These are phyloP conservation scores for Apus apus DNA, from an alignment of 2,113 vertebrate genomes.

Conservation along the genomic window DNA sequence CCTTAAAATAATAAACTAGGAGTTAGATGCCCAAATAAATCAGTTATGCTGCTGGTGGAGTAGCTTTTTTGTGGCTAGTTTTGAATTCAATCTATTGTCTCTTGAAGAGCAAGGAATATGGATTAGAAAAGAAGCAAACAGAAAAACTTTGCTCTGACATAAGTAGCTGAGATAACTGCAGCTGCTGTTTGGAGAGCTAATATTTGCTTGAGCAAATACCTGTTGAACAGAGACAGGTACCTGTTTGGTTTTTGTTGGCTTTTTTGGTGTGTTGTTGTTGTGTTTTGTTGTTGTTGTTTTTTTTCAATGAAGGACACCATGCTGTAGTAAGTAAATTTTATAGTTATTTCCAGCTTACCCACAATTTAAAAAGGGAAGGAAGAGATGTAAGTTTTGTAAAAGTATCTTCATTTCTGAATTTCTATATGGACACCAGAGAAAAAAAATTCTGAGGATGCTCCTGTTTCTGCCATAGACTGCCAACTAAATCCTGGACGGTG, in stretches of 20 bases:
- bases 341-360: neutral
- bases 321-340: neutral
- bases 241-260: too few relatives aligned
- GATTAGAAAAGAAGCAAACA: neutral
- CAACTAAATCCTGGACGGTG: neutral
- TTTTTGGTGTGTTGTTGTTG: too few relatives aligned
- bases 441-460: neutral
- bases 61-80: neutral
- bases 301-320: neutral
- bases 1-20: neutral
- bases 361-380: neutral
- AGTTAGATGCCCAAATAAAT: neutral
- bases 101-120: neutral
- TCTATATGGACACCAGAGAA: neutral
- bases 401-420: neutral
- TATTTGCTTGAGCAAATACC: neutral
- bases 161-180: constrained; percentile 9
- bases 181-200: constrained; percentile 7
- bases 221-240: neutral
- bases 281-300: neutral
- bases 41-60: neutral
- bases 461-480: neutral
- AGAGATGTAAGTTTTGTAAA: neutral
- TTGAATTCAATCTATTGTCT: neutral
- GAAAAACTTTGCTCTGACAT: neutral